Evolutionary conservation across 2,797 vertebrate species (phyloP), one percentile per base, ranked within the genome.

Genomic region (Anolis apletophallus): DNA sequence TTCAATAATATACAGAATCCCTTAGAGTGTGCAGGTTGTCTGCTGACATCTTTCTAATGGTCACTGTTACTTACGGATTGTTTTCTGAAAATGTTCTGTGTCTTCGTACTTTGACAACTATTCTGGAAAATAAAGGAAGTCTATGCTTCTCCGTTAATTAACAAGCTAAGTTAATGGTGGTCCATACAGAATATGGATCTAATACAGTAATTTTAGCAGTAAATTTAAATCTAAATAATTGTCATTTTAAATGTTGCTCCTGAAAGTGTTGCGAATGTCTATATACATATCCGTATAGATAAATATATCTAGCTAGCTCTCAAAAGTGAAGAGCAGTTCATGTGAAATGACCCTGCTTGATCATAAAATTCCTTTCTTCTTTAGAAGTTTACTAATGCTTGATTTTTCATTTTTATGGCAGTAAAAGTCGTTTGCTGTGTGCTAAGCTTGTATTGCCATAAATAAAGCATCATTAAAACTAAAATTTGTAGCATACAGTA

Each of bases 201-300:
- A 46, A 46, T 46, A 8, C 46, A 46, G 46, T 46, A 46, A 7
- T 46, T 46, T 46, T 46, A 71, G 17, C 67, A 79, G 55, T 52
- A 83, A 78, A 87, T 75, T 75, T 85, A n/a, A 85, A 87, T 92
- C 10, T 14, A 89, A 86, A 6, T 1, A 16, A 26, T 34, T 74
- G 59, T 17, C 26, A 29, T 64, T 64, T 29, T 29, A 61, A 64
- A 29, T 29, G 3, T 29, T 29, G 26, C 61, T 29, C 12, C 26
- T 29, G 61, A 64, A 64, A 29, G 9, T 3, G 19, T 67, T 88
- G 64, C 3, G 83, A 67, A 83, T 26, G 83, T 88, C 0, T 86
- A 6, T 78, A 19, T 64, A 54, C 50, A 59, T 10, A 1, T 80
- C 84, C 46, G 16, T 11, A 29, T 29, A 64, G 9, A 29, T 19